These are phyloP conservation scores for Bergia sp. DNA, from an alignment of 92 coral and sea anemone species.

Conservation along the genomic window DNA sequence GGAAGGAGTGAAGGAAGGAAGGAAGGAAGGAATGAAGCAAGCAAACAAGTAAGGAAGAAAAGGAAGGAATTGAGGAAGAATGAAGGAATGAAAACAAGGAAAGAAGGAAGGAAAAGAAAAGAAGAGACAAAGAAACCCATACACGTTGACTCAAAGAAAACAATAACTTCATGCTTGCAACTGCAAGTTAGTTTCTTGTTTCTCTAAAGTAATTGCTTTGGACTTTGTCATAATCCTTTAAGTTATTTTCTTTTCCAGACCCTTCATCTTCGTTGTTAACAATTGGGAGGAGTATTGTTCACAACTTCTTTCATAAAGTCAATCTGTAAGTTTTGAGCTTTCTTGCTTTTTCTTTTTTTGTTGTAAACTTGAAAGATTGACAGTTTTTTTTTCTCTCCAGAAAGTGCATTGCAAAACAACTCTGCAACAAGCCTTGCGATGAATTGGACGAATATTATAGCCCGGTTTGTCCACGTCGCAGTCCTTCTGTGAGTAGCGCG, in stretches of 20 bases:
- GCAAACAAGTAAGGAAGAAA: no score
- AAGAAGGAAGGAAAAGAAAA: no score
- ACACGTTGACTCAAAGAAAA: no score
- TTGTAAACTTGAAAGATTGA: not conserved
- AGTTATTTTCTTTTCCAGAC: conserved; percentile 50
- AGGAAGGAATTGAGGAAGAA: no score
- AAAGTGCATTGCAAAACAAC: not conserved
- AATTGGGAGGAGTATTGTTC: conserved; percentile 85
- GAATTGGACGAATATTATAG: conserved; percentile 20
- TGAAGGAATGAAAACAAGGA: no score
- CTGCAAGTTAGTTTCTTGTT: no score
- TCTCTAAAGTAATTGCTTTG: not conserved
- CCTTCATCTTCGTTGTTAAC: conserved; percentile 82
- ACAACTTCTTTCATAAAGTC: conserved; percentile 71
- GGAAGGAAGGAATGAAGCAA: no score
- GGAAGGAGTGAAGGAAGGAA: not conserved
- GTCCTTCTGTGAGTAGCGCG: conserved; percentile 57
- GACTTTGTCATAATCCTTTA: not conserved
- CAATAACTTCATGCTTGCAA: no score
- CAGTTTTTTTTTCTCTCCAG: not conserved
- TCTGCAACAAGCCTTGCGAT: conserved; percentile 23
- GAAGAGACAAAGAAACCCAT: no score
- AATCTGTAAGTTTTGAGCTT: conserved; percentile 60
- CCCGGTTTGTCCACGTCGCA: conserved; percentile 47
- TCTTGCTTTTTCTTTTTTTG: not conserved